phyloP scores from a whole-genome alignment of 2,888 invertebrate species.

The Agapostemon virescens region DNA sequence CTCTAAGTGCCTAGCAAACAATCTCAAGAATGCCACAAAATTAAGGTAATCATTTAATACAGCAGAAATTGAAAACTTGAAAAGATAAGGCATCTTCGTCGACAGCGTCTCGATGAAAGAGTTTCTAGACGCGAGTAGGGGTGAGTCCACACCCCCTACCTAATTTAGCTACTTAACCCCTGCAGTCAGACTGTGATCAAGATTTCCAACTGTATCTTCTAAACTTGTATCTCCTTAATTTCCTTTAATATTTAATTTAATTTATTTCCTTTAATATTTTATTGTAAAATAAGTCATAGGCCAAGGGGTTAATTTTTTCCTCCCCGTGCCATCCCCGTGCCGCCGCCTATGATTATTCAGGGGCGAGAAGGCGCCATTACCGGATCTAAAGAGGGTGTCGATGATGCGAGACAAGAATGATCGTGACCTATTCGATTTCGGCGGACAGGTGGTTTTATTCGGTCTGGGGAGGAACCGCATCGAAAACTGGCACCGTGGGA shows the following conservation, averaged over 20 bases:
- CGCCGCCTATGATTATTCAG: neutral
- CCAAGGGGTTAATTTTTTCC: no score
- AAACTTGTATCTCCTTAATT: no score
- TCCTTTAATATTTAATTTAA: no score
- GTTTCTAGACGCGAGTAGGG: neutral
- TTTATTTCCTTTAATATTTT: no score
- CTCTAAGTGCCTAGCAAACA: no score
- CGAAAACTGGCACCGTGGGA: constrained; percentile 12
- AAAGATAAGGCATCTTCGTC: no score
- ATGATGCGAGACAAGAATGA: neutral
- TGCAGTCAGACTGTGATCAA: no score
- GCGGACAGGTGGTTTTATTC: neutral
- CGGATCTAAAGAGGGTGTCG: neutral
- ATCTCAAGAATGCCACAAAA: no score
- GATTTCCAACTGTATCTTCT: no score
- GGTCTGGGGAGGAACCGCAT: neutral
- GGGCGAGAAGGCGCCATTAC: neutral
- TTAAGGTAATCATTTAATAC: no score
- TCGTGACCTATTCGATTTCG: neutral
- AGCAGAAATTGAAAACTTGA: no score
- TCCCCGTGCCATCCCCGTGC: neutral
- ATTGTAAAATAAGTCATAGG: no score
- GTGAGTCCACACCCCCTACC: neutral
- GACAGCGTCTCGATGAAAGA: neutral
- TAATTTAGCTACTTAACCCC: neutral